Evolutionary conservation across 2,113 vertebrate genomes (phyloP), one percentile per base, ranked within the genome.

Genomic region (Cyprinodon tularosa): DNA sequence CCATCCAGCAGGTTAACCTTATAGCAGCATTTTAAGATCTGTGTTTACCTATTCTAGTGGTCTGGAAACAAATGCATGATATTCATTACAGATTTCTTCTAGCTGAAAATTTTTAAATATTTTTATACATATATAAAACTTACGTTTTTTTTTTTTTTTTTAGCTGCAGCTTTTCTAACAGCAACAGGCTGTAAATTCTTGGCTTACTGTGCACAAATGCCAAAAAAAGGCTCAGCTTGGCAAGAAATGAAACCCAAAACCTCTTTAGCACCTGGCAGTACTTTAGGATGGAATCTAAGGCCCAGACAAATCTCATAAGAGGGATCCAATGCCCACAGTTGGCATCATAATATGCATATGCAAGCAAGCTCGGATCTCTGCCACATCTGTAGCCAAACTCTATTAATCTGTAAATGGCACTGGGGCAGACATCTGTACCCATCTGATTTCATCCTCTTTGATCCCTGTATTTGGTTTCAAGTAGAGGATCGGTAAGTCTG

Each of bases 361-460:
- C 60, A 71, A 82, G 66, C 72, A 20, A 60, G 74, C 53, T 64
- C 8, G 3, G 62, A 79, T 76, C 72, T 72, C 61, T 42, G 67
- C 79, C 78, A 81, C 81, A 85, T 90, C 89, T 68, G n/a, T 70
- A 71, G 84, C 88, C 88, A 89, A 86, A 86, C 78, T 75, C 67
- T 47, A 53, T 83, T 86, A 85, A 84, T 84, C 77, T 83, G 81
- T 68, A 84, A 78, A 85, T 88, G 82, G 81, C 88, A 90, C 63
- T 57, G n/a, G 70, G 82, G 66, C 65, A 72, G 80, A 81, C 87
- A 74, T 88, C 74, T 90, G 85, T 84, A 81, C 79, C 74, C 83
- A 81, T 81, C 74, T 64, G 72, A 74, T 80, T 81, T 66, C 77
- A 63, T 76, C 77, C 64, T 64, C 65, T 81, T 36, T 47, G 73